A percentile compares a stretch with the other conserved stretches of the same genome.
These are phyloP conservation scores for Pasiphila rectangulata DNA, from an alignment of 2,888 invertebrate genomes.

Conservation along the genomic window DNA sequence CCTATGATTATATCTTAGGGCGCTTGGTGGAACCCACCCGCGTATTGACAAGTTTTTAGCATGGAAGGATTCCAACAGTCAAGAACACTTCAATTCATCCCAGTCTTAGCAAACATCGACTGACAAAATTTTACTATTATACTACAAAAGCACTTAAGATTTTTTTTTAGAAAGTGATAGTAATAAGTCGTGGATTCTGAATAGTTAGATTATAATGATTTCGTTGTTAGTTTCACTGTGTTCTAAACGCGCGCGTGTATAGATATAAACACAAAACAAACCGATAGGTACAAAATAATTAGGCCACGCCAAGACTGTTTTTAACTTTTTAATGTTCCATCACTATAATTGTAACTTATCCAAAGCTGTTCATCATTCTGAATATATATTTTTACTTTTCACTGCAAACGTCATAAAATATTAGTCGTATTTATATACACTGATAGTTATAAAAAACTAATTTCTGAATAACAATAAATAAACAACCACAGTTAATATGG, in stretches of 20 bases:
- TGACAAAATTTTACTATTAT: conserved; percentile 31
- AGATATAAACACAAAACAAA: conserved; percentile 6
- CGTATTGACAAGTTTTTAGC: conserved; percentile 6
- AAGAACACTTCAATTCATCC: conserved; percentile 15
- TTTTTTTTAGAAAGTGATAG: conserved; percentile 21
- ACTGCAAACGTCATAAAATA: conserved; percentile 40
- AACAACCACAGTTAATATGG: conserved; percentile 44
- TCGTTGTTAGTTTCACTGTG: conserved; percentile 33
- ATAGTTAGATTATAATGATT: conserved; percentile 22
- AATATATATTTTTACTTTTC: conserved; percentile 2
- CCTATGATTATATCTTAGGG: conserved; percentile 21
- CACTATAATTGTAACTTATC: neutral
- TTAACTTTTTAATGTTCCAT: neutral
- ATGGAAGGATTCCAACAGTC: conserved; percentile 16
- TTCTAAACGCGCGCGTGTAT: conserved; percentile 16
- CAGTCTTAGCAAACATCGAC: conserved; percentile 37
- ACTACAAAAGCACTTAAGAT: conserved; percentile 38
- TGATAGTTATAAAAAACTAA: conserved; percentile 30
- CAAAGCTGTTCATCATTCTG: neutral
- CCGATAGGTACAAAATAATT: conserved; percentile 27
- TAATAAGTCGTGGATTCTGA: conserved; percentile 12
- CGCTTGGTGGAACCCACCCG: conserved; percentile 10
- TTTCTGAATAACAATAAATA: conserved; percentile 42
- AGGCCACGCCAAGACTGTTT: conserved; percentile 37
- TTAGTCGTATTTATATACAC: conserved; percentile 40